These are phyloP conservation scores for Motacilla alba DNA, from an alignment of 2,113 vertebrate genomes.

Conservation along the genomic window DNA sequence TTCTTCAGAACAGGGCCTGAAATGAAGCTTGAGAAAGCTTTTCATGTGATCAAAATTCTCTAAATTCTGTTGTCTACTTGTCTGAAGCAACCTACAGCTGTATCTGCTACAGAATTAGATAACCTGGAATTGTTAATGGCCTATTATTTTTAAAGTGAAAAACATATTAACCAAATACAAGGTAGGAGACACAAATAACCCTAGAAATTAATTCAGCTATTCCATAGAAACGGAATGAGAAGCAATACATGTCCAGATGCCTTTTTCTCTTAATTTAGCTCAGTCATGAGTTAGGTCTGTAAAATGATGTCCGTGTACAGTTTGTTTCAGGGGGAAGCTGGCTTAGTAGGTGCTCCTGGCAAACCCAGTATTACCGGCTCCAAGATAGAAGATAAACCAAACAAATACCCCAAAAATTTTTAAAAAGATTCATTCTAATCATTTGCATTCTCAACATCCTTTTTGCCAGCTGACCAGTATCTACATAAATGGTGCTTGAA, in stretches of 20 bases:
- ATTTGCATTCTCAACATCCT: background rate
- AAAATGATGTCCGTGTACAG: background rate
- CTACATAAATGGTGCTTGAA: background rate
- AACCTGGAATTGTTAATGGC: background rate
- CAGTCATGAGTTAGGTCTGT: background rate
- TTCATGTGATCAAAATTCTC: background rate
- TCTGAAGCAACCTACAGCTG: background rate
- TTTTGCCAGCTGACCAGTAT: background rate
- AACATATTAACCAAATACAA: background rate
- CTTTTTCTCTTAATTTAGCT: background rate
- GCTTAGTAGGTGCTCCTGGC: conserved; percentile 47
- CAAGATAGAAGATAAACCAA: conserved; percentile 26
- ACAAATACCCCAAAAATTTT: background rate
- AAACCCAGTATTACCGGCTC: conserved; percentile 32
- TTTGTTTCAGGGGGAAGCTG: conserved; percentile 69
- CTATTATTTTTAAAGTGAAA: background rate
- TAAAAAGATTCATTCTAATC: background rate
- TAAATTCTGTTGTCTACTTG: background rate
- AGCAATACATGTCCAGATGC: background rate
- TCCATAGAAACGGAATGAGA: background rate
- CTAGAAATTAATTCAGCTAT: background rate
- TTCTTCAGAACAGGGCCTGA: background rate
- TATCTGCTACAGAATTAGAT: background rate
- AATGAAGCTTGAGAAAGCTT: background rate
- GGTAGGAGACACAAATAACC: background rate